phyloP scores from a whole-genome alignment of 2,888 invertebrate species.

The Caenorhabditis zanzibari region DNA sequence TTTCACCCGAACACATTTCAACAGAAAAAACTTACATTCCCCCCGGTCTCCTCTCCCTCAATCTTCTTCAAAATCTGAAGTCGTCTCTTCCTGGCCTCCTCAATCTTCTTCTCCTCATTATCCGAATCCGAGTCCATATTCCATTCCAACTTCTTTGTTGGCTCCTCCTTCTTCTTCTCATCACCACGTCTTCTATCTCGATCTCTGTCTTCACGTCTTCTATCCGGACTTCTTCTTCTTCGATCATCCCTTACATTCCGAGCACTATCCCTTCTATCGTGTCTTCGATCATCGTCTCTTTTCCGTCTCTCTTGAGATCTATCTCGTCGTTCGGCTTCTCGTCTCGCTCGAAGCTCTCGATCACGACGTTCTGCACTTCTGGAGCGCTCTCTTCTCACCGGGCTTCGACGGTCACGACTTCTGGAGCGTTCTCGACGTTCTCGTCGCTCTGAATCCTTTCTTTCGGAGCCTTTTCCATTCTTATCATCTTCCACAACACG shows the following conservation, averaged over 20 bases:
- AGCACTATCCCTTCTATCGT: not conserved
- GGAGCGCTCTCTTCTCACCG: slow-evolving; percentile 36
- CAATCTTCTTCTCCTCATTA: slow-evolving; percentile 78
- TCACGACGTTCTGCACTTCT: slow-evolving; percentile 59
- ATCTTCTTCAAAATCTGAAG: slow-evolving; percentile 68
- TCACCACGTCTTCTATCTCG: slow-evolving; percentile 25
- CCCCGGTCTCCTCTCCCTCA: slow-evolving; percentile 42
- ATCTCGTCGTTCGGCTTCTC: slow-evolving; percentile 30
- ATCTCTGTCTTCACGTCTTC: slow-evolving; percentile 23
- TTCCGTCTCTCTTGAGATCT: slow-evolving; percentile 17
- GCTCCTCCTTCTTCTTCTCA: slow-evolving; percentile 51
- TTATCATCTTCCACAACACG: slow-evolving; percentile 17
- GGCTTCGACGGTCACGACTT: slow-evolving; percentile 37
- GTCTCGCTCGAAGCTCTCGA: slow-evolving; percentile 41
- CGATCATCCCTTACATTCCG: slow-evolving; percentile 39
- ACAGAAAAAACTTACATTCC: slow-evolving; percentile 45
- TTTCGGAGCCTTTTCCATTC: not conserved
- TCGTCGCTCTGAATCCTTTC: slow-evolving; percentile 4
- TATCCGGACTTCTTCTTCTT: slow-evolving; percentile 45
- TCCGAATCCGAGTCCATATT: slow-evolving; percentile 73
- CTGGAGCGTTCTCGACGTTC: not conserved
- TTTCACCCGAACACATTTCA: too few species aligned
- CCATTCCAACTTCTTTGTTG: slow-evolving; percentile 67
- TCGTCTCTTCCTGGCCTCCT: slow-evolving; percentile 73
- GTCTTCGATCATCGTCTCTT: slow-evolving; percentile 19